Evolutionary conservation across 2,888 invertebrate genomes (phyloP).

Genomic region (Lasioglossum malachurum): DNA sequence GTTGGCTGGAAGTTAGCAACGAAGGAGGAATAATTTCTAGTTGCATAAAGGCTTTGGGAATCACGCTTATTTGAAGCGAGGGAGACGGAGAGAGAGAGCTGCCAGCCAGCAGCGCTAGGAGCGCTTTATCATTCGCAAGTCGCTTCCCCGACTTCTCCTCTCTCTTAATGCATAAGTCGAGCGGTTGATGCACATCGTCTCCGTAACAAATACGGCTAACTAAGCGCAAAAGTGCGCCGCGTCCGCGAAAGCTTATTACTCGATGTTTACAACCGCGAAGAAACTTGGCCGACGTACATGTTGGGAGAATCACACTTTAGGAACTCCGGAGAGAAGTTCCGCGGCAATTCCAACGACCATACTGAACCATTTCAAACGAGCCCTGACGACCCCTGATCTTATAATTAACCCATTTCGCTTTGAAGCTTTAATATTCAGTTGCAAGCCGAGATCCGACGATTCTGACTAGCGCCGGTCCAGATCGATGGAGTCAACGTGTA

Average conservation of each 20-base stretch:
- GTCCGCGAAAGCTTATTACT: slow-evolving; percentile 71
- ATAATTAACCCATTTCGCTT: slow-evolving; percentile 68
- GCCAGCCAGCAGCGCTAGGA: neutral
- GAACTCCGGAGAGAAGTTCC: slow-evolving; percentile 65
- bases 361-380: slow-evolving; percentile 67
- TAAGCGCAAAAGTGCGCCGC: slow-evolving; percentile 70
- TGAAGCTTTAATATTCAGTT: slow-evolving; percentile 29
- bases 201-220: slow-evolving; percentile 69
- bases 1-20: neutral
- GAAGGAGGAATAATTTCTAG: neutral
- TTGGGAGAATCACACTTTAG: slow-evolving; percentile 60
- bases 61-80: slow-evolving; percentile 20
- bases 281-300: slow-evolving; percentile 64
- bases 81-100: neutral
- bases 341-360: slow-evolving; percentile 49
- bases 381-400: slow-evolving; percentile 63
- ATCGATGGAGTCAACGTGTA: neutral
- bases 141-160: slow-evolving; percentile 25
- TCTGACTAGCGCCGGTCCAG: neutral
- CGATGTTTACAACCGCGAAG: slow-evolving; percentile 69
- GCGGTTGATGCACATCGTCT: slow-evolving; percentile 15
- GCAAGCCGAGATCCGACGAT: neutral
- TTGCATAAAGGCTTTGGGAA: slow-evolving; percentile 15
- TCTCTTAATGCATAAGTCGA: slow-evolving; percentile 27
- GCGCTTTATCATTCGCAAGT: slow-evolving; percentile 39